Evolutionary conservation across 2,888 invertebrate genomes (phyloP).

Genomic region (Xestia c-nigrum): DNA sequence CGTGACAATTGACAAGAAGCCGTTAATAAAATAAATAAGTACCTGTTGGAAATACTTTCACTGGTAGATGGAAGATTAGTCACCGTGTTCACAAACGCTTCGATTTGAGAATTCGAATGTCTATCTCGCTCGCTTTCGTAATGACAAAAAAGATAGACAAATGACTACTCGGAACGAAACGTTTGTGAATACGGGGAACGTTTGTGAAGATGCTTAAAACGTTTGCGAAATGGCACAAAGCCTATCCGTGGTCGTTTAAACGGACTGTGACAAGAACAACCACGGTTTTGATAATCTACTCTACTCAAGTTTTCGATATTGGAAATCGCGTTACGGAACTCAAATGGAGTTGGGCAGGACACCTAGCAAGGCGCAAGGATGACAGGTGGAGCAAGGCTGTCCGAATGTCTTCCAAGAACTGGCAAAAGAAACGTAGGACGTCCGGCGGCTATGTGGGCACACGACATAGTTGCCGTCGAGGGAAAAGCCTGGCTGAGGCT

Average conservation of each 20-base stretch:
- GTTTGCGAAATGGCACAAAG: neutral
- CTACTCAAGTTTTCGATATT: too few relatives aligned
- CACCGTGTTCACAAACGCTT: neutral
- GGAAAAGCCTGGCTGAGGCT: too few relatives aligned
- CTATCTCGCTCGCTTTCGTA: neutral
- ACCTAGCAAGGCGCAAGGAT: too few relatives aligned
- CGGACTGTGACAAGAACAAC: neutral
- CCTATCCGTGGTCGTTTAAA: neutral
- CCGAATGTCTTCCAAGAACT: too few relatives aligned
- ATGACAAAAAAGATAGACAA: neutral
- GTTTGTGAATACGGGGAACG: neutral
- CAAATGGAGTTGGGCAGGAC: too few relatives aligned
- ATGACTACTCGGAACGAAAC: neutral
- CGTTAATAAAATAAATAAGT: constrained; percentile 54
- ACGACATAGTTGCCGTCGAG: too few relatives aligned
- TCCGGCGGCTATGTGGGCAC: too few relatives aligned
- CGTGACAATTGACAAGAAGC: constrained; percentile 34
- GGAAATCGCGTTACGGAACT: too few relatives aligned
- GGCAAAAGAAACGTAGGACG: too few relatives aligned
- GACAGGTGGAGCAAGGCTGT: too few relatives aligned
- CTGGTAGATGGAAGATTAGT: constrained; percentile 1
- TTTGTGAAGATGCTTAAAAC: too few relatives aligned
- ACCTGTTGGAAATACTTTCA: constrained; percentile 39
- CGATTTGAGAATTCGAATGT: neutral
- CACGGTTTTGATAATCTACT: neutral